These are phyloP conservation scores for Sebastes umbrosus DNA, from an alignment of 2,797 vertebrate species.

Conservation along the genomic window DNA sequence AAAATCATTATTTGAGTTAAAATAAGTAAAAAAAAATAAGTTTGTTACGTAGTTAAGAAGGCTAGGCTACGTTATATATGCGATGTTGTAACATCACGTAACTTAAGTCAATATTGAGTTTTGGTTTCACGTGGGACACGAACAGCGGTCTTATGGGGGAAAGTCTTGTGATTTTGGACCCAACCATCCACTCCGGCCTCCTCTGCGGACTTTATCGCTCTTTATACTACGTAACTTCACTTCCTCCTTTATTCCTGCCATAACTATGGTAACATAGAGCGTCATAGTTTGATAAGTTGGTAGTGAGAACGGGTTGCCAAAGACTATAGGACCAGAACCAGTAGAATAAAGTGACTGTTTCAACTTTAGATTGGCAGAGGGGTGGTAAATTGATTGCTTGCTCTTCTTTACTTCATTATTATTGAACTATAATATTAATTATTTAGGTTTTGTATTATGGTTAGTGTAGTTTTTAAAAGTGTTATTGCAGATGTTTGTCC, in stretches of 20 bases:
- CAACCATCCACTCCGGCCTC: neutral
- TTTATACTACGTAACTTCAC: neutral
- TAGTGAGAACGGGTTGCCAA: neutral
- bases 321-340: neutral
- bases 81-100: too few species aligned
- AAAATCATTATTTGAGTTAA: too few species aligned
- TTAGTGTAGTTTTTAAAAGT: neutral
- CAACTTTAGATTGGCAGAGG: neutral
- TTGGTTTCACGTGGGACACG: too few species aligned
- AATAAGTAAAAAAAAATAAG: too few species aligned
- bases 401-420: too few species aligned
- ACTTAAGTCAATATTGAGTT: too few species aligned
- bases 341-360: neutral
- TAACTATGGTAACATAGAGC: neutral
- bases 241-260: neutral
- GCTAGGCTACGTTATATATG: too few species aligned
- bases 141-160: too few species aligned
- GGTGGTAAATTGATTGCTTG: too few species aligned
- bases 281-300: neutral
- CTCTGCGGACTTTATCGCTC: fast-evolving
- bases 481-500: neutral
- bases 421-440: neutral
- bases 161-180: too few species aligned
- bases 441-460: neutral
- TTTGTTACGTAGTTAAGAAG: too few species aligned